Conservation (phyloP, 2,797 vertebrate species). For the Erithacus rubecula region DNA sequence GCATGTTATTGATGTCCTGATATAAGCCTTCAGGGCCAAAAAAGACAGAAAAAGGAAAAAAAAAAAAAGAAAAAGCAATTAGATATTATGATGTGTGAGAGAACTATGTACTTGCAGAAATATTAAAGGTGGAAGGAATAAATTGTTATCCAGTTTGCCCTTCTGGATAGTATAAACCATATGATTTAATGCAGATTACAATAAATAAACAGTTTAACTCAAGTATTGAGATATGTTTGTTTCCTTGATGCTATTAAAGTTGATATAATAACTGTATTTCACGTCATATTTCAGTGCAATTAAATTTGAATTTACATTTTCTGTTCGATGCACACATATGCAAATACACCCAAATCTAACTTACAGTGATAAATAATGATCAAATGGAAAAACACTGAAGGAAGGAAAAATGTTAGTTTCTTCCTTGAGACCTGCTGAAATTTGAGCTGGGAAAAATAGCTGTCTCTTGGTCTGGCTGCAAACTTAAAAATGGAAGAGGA, state of each 20-base stretch:
- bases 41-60: background rate
- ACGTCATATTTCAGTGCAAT: background rate
- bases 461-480: background rate
- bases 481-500: background rate
- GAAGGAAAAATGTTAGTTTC: background rate
- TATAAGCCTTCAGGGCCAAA: background rate
- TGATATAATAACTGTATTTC: background rate
- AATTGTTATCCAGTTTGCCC: background rate
- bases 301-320: slow-evolving; percentile 17
- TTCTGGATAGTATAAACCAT: background rate
- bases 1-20: background rate
- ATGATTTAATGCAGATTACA: background rate
- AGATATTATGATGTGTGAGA: background rate
- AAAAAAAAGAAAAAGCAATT: background rate
- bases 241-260: background rate
- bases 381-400: background rate
- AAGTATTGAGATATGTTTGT: background rate
- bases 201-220: background rate
- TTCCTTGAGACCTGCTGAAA: background rate
- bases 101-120: background rate
- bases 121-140: background rate
- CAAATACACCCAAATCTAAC: background rate
- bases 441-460: background rate
- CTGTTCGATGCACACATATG: background rate
- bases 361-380: background rate